These are phyloP conservation scores for Ibidorhyncha struthersii DNA, from an alignment of 2,113 vertebrate genomes.

Conservation along the genomic window DNA sequence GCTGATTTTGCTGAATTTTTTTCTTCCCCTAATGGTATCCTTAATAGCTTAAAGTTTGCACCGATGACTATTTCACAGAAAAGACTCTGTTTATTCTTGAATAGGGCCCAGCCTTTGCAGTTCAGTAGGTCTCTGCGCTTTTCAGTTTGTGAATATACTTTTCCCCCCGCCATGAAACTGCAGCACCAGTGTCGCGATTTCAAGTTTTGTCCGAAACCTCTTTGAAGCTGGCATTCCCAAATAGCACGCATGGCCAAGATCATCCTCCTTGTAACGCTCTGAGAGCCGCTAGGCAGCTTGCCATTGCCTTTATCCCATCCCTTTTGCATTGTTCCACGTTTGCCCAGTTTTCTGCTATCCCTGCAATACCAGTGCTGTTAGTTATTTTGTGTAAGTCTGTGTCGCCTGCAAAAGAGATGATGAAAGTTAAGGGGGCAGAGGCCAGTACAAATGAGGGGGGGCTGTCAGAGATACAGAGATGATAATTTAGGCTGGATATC, in stretches of 20 bases:
- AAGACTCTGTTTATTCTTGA: accelerated
- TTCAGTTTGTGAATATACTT: accelerated
- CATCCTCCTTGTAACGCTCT: not conserved
- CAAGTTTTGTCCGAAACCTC: accelerated
- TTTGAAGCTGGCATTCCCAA: accelerated
- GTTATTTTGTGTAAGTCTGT: accelerated
- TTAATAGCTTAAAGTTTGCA: accelerated
- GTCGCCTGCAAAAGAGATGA: not conserved
- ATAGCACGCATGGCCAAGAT: accelerated
- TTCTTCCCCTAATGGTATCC: too few relatives aligned
- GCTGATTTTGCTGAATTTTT: too few relatives aligned
- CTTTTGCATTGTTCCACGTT: accelerated
- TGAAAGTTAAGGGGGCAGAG: not conserved
- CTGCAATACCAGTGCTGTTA: too few relatives aligned
- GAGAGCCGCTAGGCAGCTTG: not conserved
- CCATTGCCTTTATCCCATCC: accelerated
- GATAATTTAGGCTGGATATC: not conserved
- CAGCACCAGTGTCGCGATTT: accelerated
- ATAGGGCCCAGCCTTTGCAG: accelerated
- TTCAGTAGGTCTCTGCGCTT: not conserved
- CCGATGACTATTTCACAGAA: accelerated
- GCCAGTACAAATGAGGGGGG: not conserved
- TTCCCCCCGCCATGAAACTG: accelerated
- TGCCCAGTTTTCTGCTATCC: not conserved
- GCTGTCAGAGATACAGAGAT: not conserved